Evolutionary conservation across 2,113 vertebrate species (phyloP), one percentile per base, ranked within the genome.

Genomic region (Uria lomvia): DNA sequence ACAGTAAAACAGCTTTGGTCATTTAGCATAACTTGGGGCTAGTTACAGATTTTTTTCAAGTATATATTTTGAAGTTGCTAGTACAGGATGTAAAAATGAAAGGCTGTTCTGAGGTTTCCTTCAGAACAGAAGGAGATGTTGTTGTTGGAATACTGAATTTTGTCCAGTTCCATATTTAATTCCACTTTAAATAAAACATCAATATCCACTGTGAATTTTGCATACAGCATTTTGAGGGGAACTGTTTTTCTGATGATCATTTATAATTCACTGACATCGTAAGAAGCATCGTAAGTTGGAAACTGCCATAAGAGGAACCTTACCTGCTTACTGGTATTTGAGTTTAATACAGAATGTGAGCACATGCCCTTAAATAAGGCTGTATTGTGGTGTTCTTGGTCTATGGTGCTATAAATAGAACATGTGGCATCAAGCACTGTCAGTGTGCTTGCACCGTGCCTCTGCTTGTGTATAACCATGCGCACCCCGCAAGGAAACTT

Each of bases 391-490:
- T 88, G 76, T 62, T 36, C 32, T 86, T 72, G 19, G 21, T 53
- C 26, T 60, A 0, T 42, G 72, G 11, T 26, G 6, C 47, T 78
- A 26, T 29, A 74, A 80, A n/a, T 50, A 56, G 40, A 92, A 47
- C 5, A 18, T 2, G 12, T 47, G 66, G 26, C 36, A 38, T 52
- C 40, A n/a, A 70, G 45, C 63, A 9, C 30, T 55, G 43, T 56
- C 42, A 63, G 9, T 1, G 5, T 1, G 1, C 23, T 75, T 0
- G 0, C 2, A 7, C 42, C 36, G 11, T 6, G 2, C 42, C 42
- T 59, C 20, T 8, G 3, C 18, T 71, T 13, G 8, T 1, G 1
- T 60, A 5, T 6, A 59, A 18, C 34, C 9, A 5, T 15, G 24
- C 14, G 62, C 21, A 59, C 38, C 53, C 32, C 0, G 3, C 43